Base-by-base conservation (phyloP, 2,888 invertebrate genomes). In the Nemurella pictetii region DNA sequence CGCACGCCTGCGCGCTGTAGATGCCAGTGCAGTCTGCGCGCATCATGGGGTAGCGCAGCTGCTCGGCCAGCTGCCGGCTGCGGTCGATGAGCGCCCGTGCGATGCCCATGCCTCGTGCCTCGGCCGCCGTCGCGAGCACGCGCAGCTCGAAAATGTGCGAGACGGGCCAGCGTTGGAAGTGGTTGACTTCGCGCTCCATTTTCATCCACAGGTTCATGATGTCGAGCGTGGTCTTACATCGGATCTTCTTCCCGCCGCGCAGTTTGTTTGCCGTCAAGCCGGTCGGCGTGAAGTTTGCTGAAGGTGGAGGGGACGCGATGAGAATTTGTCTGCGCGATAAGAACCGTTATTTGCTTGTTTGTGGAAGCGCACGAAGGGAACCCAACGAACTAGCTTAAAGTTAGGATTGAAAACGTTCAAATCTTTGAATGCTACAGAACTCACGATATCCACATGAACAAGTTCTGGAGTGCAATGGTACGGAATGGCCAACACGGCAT, bases 171-270 rank as follows among this genome's bases (percentile, higher is more conserved):
- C 83, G 36, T 12, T 80, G 7, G 80, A 80, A 80, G n/a, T 85
- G 84, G 15, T 85, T 78, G 20, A 84, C 75, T n/a, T 85, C 83
- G 29, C 55, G 81, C 30, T 85, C 86, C 9, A 86, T 36, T 30
- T 85, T 80, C 15, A 83, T 84, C 84, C 85, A 83, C 29, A 86
- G 84, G n/a, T 85, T 81, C 2, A 85, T 80, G 9, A 86, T 74
- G 7, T 77, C 36, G 15, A 77, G 75, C 77, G 85, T 85, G n/a
- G 85, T 55, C 5, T 20, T 3, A 20, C 55, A 55, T 1, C 20
- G 9, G 5, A 55, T 55, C 1, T 55, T 55, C 5, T 12, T 55
- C 55, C 9, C 2, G 55, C 55, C 55, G 9, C 20, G 15, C 15
- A 55, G 1, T 12, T 55, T 55, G 55, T 20, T 12, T 12, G 9